A percentile compares a stretch with the other conserved stretches of the same genome.
Evolutionary conservation across 2,797 vertebrate genomes (phyloP).

Genomic region (Rallus crepitans): DNA sequence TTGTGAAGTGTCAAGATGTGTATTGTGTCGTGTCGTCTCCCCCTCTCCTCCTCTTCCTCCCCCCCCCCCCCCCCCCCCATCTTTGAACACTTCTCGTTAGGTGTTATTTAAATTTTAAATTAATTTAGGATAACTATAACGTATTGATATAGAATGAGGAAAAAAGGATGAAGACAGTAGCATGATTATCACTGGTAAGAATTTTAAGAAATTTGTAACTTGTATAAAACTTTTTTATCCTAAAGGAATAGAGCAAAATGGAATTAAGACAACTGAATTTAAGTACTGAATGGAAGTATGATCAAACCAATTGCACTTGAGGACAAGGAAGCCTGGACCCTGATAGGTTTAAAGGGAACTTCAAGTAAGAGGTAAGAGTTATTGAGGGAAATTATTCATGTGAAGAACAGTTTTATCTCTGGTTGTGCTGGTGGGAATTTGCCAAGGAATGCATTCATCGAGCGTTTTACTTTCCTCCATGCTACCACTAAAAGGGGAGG

Average conservation of each 20-base stretch:
- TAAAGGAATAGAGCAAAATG: neutral
- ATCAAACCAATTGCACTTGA: neutral
- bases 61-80: neutral
- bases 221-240: neutral
- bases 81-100: neutral
- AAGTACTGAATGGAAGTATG: neutral
- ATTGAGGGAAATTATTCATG: neutral
- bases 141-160: neutral
- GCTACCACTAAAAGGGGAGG: neutral
- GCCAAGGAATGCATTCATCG: neutral
- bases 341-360: neutral
- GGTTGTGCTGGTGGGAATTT: neutral
- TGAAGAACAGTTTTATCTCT: neutral
- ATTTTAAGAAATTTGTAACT: neutral
- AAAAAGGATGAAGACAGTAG: neutral
- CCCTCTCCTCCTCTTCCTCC: neutral
- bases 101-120: neutral
- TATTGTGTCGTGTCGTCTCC: neutral
- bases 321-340: neutral
- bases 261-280: neutral
- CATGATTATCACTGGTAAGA: neutral
- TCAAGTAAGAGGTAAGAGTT: neutral
- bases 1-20: slow-evolving; percentile 55
- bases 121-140: neutral
- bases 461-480: neutral